Conservation (phyloP, 2,888 invertebrate species). For the Psococerastis gibbosa region DNA sequence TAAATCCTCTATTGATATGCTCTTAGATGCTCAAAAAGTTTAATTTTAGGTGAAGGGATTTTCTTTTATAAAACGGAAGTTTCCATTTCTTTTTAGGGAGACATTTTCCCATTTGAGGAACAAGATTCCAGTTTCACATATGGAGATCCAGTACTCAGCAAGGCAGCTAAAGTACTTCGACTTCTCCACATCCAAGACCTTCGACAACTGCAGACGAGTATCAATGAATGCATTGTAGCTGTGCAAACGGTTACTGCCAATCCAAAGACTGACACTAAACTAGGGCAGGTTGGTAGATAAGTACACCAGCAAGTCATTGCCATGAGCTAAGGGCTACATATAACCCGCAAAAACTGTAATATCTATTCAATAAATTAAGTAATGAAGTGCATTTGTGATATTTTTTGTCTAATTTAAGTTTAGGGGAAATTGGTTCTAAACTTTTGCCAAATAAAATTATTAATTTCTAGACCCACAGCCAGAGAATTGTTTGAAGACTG, state of each 20-base stretch:
- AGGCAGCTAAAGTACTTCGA: conserved; percentile 56
- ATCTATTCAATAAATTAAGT: neutral
- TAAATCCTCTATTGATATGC: too few relatives aligned
- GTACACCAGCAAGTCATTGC: neutral
- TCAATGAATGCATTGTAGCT: conserved; percentile 84
- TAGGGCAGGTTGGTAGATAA: conserved; percentile 76
- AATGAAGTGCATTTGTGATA: neutral
- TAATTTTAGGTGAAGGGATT: too few relatives aligned
- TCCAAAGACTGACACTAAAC: conserved; percentile 86
- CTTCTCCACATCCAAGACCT: conserved; percentile 70
- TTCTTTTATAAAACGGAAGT: too few relatives aligned
- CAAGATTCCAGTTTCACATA: conserved; percentile 45
- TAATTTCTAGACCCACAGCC: too few relatives aligned
- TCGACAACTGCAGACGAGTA: conserved; percentile 71
- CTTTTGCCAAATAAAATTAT: too few relatives aligned
- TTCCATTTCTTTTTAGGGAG: conserved; percentile 29
- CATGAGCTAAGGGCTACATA: neutral
- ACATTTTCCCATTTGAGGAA: conserved; percentile 46
- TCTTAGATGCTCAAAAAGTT: too few relatives aligned
- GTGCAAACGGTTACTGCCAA: conserved; percentile 88
- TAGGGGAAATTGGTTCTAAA: neutral
- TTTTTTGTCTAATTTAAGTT: neutral
- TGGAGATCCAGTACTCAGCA: conserved; percentile 42
- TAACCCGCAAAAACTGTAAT: neutral
- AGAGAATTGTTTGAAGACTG: too few relatives aligned